These are phyloP conservation scores for Chymomyza amoena DNA, from an alignment of 2,888 invertebrate genomes.

Conservation along the genomic window DNA sequence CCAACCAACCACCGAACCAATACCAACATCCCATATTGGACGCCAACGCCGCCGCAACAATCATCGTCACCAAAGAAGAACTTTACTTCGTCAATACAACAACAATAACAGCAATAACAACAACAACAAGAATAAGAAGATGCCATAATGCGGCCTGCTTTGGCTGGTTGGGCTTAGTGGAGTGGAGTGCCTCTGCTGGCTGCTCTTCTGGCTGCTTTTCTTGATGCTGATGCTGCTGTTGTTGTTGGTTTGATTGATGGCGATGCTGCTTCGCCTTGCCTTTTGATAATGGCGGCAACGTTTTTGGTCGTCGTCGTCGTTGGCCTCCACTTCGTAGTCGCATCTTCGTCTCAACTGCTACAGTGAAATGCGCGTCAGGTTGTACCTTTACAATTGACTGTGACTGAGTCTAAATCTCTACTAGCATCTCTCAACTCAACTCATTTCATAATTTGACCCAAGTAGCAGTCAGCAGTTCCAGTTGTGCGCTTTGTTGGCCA, in stretches of 20 bases:
- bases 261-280: conserved; percentile 57
- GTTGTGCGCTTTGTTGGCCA: conserved; percentile 39
- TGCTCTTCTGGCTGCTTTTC: not conserved
- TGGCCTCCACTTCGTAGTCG: conserved; percentile 13
- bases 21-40: conserved; percentile 38
- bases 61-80: conserved; percentile 70
- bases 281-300: conserved; percentile 61
- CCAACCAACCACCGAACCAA: conserved; percentile 50
- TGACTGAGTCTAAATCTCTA: not conserved
- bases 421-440: conserved; percentile 20
- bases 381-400: conserved; percentile 53
- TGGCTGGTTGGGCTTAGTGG: not conserved
- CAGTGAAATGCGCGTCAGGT: conserved; percentile 62
- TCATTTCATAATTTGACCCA: conserved; percentile 61
- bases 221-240: conserved; percentile 34
- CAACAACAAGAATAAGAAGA: conserved; percentile 14
- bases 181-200: conserved; percentile 11
- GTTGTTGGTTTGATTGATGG: conserved; percentile 67
- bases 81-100: conserved; percentile 67
- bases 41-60: conserved; percentile 60
- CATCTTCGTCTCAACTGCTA: conserved; percentile 22
- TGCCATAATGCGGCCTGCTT: conserved; percentile 35
- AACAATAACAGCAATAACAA: conserved; percentile 33
- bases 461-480: conserved; percentile 11
- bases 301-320: conserved; percentile 5